Evolutionary conservation across 1,140 invertebrate genomes (phyloP), one percentile per base, ranked within the genome.

Genomic region (Maniola jurtina): DNA sequence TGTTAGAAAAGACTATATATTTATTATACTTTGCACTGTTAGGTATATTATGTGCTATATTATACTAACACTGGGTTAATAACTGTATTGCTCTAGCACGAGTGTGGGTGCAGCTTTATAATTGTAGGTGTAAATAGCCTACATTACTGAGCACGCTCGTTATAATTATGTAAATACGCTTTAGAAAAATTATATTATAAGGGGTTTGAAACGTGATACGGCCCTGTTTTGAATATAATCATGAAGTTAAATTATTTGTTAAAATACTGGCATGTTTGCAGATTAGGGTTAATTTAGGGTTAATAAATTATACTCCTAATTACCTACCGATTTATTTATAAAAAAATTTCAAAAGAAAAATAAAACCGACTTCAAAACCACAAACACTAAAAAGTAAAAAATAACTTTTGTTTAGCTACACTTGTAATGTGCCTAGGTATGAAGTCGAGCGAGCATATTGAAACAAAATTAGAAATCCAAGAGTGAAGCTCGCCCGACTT

Each of bases 51-150:
- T 25, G 25, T 25, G 25, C 25, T 25, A 25, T 25, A 25, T 25
- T 25, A 25, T 25, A 25, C 1, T 25, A 25, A 25, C 25, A 25
- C 1, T 25, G 25, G 25, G 25, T 25, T 25, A 25, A 25, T 59
- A 42, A 14, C 57, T 47, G n/a, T 45, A 45, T 40, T 25, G 25
- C 25, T 25, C 25, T 25, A 50, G 14, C 48, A 2, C 10, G 15
- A 14, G 48, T 50, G 48, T 50, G 16, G 48, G 16, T 25, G 16
- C 48, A 50, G 48, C 48, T 66, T 66, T 55, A 64, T 69, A 69
- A 69, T 69, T 55, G 67, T 69, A 69, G 67, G 67, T 64, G 67
- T 69, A 64, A 64, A 64, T 64, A 64, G 57, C 52, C 67, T 40
- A 69, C 57, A 61, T 64, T 60, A 60, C 57, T 25, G 34, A 35